These are phyloP conservation scores for Zapornia atra DNA, from an alignment of 2,113 vertebrate species.

Conservation along the genomic window DNA sequence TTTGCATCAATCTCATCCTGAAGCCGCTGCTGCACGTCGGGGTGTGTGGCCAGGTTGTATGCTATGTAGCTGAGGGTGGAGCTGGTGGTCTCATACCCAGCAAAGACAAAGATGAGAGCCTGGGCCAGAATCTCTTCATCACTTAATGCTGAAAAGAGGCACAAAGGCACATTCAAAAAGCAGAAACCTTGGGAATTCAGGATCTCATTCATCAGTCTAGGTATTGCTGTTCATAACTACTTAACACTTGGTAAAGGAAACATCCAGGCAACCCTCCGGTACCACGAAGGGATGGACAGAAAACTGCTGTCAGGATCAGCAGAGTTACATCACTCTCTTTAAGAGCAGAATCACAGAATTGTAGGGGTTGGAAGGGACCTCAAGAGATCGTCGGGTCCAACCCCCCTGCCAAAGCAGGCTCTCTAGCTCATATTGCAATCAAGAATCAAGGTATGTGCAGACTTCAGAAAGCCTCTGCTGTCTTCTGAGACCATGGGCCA, in stretches of 20 bases:
- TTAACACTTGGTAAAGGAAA: background rate
- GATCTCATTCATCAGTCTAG: background rate
- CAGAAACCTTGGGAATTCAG: background rate
- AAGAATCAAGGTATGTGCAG: background rate
- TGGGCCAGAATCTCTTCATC: conserved; percentile 82
- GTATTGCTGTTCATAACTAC: background rate
- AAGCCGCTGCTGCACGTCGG: conserved; percentile 73
- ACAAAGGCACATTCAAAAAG: background rate
- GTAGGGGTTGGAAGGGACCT: too few relatives aligned
- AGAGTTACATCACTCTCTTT: background rate
- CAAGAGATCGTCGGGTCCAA: too few relatives aligned
- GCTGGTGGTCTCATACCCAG: conserved; percentile 83
- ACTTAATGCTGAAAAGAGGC: conserved; percentile 73
- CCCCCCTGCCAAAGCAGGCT: too few relatives aligned
- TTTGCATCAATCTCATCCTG: conserved; percentile 78
- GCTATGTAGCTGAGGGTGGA: conserved; percentile 71
- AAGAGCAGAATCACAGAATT: background rate
- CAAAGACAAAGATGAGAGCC: conserved; percentile 80
- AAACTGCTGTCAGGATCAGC: background rate
- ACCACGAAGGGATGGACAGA: background rate
- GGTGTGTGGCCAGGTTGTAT: conserved; percentile 78
- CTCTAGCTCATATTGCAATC: too few relatives aligned
- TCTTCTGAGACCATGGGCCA: background rate
- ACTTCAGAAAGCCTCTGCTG: background rate
- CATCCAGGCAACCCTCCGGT: background rate